A percentile compares a stretch with the other conserved stretches of the same genome.
Conservation (phyloP, 35 echinoderm and acorn worm genomes). For the Stichopus chloronotus region DNA sequence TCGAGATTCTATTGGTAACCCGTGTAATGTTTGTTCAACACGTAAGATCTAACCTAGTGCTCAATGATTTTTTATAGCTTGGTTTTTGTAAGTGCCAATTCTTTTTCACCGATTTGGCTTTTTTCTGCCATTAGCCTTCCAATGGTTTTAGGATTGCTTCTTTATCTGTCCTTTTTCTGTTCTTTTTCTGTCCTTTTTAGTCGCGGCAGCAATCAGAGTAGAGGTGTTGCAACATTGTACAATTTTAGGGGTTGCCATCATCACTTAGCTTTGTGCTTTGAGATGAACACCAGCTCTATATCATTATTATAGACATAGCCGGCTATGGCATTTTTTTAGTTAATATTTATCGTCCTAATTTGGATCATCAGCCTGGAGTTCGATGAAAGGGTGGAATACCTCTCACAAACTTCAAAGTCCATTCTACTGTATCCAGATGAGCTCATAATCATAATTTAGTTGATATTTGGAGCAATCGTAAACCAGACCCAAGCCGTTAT, state of each 20-base stretch:
- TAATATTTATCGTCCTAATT: conserved; percentile 1
- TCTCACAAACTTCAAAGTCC: too few species aligned
- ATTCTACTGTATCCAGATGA: too few species aligned
- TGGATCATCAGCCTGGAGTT: neutral
- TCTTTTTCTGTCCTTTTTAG: neutral
- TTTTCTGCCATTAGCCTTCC: neutral
- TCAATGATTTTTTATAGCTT: neutral
- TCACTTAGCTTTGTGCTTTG: neutral
- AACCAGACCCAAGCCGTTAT: too few species aligned
- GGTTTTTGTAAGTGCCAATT: conserved; percentile 17
- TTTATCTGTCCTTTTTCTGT: neutral
- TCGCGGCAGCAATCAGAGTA: conserved; percentile 7
- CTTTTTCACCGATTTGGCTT: neutral
- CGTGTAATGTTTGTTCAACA: too few species aligned
- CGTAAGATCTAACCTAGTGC: too few species aligned
- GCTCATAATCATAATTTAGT: too few species aligned
- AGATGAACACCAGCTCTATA: neutral
- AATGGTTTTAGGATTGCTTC: neutral
- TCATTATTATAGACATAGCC: neutral
- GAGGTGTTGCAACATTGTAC: conserved; percentile 31
- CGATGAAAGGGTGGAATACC: too few species aligned
- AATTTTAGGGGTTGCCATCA: neutral
- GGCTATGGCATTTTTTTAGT: neutral
- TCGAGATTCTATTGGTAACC: too few species aligned
- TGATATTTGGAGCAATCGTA: too few species aligned